Conservation (phyloP, 2,797 vertebrate genomes). For the Galaxias olidus region DNA sequence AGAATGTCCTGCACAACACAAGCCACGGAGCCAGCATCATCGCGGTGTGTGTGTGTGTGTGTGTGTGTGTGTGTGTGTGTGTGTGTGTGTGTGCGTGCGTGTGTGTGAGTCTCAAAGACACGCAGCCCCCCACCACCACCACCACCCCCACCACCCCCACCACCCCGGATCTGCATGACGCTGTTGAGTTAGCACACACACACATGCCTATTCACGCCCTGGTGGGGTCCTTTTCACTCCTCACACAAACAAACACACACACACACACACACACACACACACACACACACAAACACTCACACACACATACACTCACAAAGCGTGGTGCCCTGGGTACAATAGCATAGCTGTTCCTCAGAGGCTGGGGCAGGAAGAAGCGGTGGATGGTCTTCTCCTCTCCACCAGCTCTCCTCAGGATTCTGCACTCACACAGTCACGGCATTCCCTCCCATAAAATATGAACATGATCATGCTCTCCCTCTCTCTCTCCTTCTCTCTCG, state of each 20-base stretch:
- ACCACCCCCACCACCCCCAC: too few relatives aligned
- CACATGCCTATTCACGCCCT: constrained; percentile 59
- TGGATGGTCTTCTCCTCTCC: constrained; percentile 61
- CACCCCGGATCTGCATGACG: constrained; percentile 53
- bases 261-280: constrained; percentile 47
- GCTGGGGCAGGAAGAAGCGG: constrained; percentile 68
- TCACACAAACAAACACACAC: constrained; percentile 35
- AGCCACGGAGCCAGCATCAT: constrained; percentile 42
- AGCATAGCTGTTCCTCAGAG: constrained; percentile 75
- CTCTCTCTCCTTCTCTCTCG: constrained; percentile 7
- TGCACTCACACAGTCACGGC: constrained; percentile 67
- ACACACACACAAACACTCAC: constrained; percentile 37
- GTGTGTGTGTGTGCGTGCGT: constrained; percentile 3
- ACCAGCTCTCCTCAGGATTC: constrained; percentile 64
- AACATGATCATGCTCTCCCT: constrained; percentile 23
- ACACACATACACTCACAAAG: constrained; percentile 66
- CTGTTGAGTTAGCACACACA: constrained; percentile 21
- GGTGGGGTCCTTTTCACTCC: constrained; percentile 37
- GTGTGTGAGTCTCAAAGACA: constrained; percentile 33
- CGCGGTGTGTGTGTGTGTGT: constrained; percentile 39
- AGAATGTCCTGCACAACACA: constrained; percentile 78
- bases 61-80: constrained; percentile 14
- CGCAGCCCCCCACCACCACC: constrained; percentile 24
- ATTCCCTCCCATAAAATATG: constrained; percentile 71
- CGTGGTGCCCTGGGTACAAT: constrained; percentile 66